Evolutionary conservation across 2,888 invertebrate species (phyloP), one percentile per base, ranked within the genome.

Genomic region (Agriopis leucophaearia): DNA sequence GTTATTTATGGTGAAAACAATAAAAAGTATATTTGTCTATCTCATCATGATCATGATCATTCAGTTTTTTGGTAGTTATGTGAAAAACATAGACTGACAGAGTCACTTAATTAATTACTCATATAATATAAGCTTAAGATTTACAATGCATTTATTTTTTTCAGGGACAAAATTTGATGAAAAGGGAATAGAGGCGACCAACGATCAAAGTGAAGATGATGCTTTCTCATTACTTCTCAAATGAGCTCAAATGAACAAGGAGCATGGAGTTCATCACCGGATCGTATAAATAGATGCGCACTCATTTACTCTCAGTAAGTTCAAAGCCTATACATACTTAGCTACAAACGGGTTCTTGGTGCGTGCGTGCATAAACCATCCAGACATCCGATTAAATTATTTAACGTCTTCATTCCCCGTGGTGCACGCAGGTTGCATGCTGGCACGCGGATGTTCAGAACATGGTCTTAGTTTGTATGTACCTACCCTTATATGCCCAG

Each of bases 391-490:
- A 90, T 90, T 92, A 92, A 92, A 92, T 92, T 91, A 94, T 92
- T 91, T 90, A 92, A 93, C 89, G 89, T 92, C 93, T 94, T 91
- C 89, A 93, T 93, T 94, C 92, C 90, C 90, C 80, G 88, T 81
- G 89, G 90, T 81, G 90, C 87, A 87, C 86, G 89, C 90, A 88
- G 85, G 87, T 90, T 88, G 92, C 92, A 91, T 89, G 91, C 88
- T 78, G 81, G 86, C 91, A 90, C 86, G 89, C 88, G 88, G 88
- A 88, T 88, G 85, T 83, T 73, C 83, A 84, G 87, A 84, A 89
- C 89, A 88, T 84, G 85, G 80, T 81, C 81, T 83, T 85, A 78
- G 78, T 79, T 75, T 80, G 81, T 78, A 55, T 55, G 18, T 55
- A 55, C 55, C 55, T 42, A 69, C 63, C 54, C 67, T 69, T 44